Percentiles rank a stretch among this genome's conserved stretches.
Evolutionary conservation across 2,888 invertebrate genomes (phyloP).

Genomic region (Megamerina dolium): DNA sequence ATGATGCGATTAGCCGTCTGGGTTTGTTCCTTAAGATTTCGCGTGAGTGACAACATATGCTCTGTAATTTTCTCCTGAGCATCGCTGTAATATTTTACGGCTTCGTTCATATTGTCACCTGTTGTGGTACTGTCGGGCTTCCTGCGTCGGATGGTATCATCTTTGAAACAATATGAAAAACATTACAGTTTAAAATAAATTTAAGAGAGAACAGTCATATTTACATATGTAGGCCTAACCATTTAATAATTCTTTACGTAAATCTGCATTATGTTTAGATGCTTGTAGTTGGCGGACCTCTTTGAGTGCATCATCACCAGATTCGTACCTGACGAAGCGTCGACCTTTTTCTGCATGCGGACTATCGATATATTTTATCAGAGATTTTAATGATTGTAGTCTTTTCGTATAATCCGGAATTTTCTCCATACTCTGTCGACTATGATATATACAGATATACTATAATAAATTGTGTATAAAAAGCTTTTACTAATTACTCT

Average conservation of each 20-base stretch:
- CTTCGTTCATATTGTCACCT: slow-evolving; percentile 70
- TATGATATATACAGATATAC: slow-evolving; percentile 16
- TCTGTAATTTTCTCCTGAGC: slow-evolving; percentile 90
- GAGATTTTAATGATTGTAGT: slow-evolving; percentile 46
- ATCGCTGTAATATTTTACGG: slow-evolving; percentile 80
- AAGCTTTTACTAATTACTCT: slow-evolving; percentile 52
- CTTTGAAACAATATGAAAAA: slow-evolving; percentile 19
- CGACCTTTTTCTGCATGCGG: slow-evolving; percentile 14
- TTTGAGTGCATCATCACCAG: slow-evolving; percentile 55
- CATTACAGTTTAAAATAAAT: slow-evolving; percentile 1
- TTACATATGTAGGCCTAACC: slow-evolving; percentile 29
- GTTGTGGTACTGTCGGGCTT: slow-evolving; percentile 17
- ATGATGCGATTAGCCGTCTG: slow-evolving; percentile 84
- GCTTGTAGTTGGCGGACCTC: slow-evolving; percentile 74
- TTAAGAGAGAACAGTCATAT: background rate
- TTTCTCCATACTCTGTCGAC: slow-evolving; percentile 59
- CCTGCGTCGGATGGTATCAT: slow-evolving; percentile 38
- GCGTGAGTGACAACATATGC: slow-evolving; percentile 85
- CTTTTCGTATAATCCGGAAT: slow-evolving; percentile 64
- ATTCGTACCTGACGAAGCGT: slow-evolving; percentile 8
- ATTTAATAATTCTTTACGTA: slow-evolving; percentile 63
- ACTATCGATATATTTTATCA: slow-evolving; percentile 39
- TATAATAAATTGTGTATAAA: background rate
- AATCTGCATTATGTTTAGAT: slow-evolving; percentile 63
- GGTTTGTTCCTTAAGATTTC: slow-evolving; percentile 85